Evolutionary conservation across 35 echinoderm and acorn worm genomes (phyloP).

Genomic region (Acanthaster planci): DNA sequence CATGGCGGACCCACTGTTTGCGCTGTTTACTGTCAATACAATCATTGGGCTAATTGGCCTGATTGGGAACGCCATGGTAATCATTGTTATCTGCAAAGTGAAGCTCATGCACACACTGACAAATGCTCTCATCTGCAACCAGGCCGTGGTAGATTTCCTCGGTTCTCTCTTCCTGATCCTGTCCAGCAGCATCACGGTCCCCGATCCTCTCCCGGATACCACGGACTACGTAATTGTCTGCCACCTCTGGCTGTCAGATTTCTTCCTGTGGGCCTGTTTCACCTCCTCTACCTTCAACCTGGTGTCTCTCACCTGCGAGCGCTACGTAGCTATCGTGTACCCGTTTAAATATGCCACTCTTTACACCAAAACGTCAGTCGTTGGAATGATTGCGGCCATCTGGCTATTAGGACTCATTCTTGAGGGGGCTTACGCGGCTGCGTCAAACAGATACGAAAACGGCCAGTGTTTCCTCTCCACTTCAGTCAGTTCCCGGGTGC

Average conservation of each 20-base stretch:
- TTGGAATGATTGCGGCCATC: conserved; percentile 46
- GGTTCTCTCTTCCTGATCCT: conserved; percentile 35
- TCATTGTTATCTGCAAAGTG: conserved; percentile 30
- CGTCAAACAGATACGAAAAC: conserved; percentile 39
- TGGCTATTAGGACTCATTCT: conserved; percentile 66
- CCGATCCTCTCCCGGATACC: not conserved
- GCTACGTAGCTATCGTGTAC: conserved; percentile 71
- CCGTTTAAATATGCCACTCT: conserved; percentile 54
- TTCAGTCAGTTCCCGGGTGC: not conserved
- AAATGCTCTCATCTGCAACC: conserved; percentile 53
- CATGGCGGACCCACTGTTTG: not conserved
- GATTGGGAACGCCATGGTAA: conserved; percentile 36
- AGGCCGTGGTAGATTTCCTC: conserved; percentile 34
- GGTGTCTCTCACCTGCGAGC: conserved; percentile 56
- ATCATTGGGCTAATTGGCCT: conserved; percentile 44
- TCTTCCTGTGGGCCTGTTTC: conserved; percentile 67
- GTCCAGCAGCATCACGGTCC: not conserved
- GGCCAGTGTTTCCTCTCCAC: conserved; percentile 46
- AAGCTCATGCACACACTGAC: conserved; percentile 27
- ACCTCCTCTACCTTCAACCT: conserved; percentile 78
- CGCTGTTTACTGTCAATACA: conserved; percentile 23
- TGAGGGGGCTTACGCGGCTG: conserved; percentile 58
- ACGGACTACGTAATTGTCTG: conserved; percentile 33
- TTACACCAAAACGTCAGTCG: conserved; percentile 20
- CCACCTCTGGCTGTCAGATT: conserved; percentile 68